Evolutionary conservation across 2,888 invertebrate genomes (phyloP).

Genomic region (Polietes domitor): DNA sequence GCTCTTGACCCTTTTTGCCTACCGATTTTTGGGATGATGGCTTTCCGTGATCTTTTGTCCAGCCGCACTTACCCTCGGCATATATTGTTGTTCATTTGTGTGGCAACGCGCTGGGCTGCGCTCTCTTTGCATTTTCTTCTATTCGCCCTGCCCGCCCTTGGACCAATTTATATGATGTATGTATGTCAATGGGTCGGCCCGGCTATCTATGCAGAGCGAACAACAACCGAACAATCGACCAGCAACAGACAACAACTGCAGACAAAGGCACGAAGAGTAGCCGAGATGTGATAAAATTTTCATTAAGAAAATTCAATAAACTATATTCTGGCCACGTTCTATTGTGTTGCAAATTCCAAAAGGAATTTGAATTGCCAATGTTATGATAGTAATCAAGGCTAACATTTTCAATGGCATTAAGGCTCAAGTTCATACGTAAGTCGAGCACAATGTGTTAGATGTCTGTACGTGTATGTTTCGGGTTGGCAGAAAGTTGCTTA

Average conservation of each 20-base stretch:
- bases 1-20: conserved; percentile 34
- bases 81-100: conserved; percentile 25
- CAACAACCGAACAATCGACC: background rate
- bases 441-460: too few species aligned
- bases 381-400: conserved; percentile 33
- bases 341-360: conserved; percentile 24
- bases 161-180: conserved; percentile 23
- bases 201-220: background rate
- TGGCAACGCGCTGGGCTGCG: background rate
- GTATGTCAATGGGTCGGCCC: conserved; percentile 29
- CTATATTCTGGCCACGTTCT: conserved; percentile 25
- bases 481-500: background rate
- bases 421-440: conserved; percentile 7
- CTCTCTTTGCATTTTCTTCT: too few species aligned
- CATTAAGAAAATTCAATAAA: conserved; percentile 27
- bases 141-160: background rate
- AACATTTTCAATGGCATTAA: conserved; percentile 11
- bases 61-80: conserved; percentile 3
- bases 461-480: too few species aligned
- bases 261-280: too few species aligned
- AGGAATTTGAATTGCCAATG: conserved; percentile 33
- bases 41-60: conserved; percentile 22
- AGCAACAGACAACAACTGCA: background rate
- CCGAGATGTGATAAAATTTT: conserved; percentile 26
- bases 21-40: conserved; percentile 18